phyloP scores from a whole-genome alignment of 1,140 invertebrate genomes.

The Tetragnatha versicolor region DNA sequence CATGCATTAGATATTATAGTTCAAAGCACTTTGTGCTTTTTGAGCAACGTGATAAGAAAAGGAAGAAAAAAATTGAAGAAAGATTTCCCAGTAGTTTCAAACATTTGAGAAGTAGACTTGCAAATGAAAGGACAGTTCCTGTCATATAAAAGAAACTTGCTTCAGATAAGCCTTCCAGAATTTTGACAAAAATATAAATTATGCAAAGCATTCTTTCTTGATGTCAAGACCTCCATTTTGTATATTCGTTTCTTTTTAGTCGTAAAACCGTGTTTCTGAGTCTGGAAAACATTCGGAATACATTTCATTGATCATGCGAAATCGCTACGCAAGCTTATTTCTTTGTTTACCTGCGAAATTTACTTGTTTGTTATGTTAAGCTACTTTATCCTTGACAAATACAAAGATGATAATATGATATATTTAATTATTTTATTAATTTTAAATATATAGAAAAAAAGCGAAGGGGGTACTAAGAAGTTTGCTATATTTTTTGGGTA shows the following conservation, averaged over 20 bases:
- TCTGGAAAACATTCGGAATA: conserved; percentile 11
- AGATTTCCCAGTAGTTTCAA: background rate
- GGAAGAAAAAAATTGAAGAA: background rate
- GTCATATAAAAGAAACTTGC: conserved; percentile 30
- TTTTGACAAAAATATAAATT: conserved; percentile 46
- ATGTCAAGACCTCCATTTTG: no score
- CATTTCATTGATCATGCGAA: conserved; percentile 37
- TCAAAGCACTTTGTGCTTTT: background rate
- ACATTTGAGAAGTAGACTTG: conserved; percentile 23
- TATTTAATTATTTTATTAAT: no score
- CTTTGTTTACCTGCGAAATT: no score
- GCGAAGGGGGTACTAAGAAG: no score
- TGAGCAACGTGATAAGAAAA: background rate
- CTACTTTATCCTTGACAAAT: no score
- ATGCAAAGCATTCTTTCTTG: conserved; percentile 20
- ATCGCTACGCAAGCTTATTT: no score
- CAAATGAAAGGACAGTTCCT: conserved; percentile 32
- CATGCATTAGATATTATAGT: background rate
- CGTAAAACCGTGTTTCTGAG: conserved; percentile 13
- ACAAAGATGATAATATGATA: no score
- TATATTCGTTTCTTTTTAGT: no score
- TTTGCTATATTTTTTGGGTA: no score
- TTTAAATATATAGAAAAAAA: no score
- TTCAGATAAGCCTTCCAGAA: conserved; percentile 17
- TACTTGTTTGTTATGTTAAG: no score